Conservation (phyloP, 2,113 vertebrate species). For the Cyprinodon tularosa region DNA sequence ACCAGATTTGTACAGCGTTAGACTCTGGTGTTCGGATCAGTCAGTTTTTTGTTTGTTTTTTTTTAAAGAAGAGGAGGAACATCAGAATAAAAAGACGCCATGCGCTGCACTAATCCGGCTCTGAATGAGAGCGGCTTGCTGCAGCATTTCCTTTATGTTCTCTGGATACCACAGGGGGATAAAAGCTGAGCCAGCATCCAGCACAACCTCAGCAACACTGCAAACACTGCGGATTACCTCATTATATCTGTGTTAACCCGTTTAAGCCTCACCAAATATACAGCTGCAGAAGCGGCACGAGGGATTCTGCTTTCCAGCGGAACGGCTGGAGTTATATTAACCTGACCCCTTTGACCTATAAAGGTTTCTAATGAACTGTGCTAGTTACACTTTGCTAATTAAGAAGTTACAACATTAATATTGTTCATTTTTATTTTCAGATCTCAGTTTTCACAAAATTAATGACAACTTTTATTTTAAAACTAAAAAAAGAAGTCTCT, state of each 20-base stretch:
- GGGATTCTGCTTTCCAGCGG: neutral
- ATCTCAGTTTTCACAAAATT: too few relatives aligned
- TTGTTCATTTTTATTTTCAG: too few relatives aligned
- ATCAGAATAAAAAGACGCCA: slow-evolving; percentile 44
- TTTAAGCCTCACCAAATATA: slow-evolving; percentile 32
- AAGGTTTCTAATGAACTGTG: neutral
- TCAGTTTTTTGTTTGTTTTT: neutral
- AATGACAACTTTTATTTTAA: too few relatives aligned
- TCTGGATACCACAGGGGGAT: slow-evolving; percentile 67
- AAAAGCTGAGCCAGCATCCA: slow-evolving; percentile 77
- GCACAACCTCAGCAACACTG: slow-evolving; percentile 52
- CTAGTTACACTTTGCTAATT: neutral
- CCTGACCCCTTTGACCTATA: neutral
- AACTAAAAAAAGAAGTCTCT: too few relatives aligned
- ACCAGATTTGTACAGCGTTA: slow-evolving; percentile 7
- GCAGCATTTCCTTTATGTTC: slow-evolving; percentile 79
- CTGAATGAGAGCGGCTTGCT: slow-evolving; percentile 79
- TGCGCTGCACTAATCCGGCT: slow-evolving; percentile 77
- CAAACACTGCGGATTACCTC: slow-evolving; percentile 63
- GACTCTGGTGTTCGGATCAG: slow-evolving; percentile 17
- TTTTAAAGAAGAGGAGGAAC: slow-evolving; percentile 15
- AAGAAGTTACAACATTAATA: too few relatives aligned
- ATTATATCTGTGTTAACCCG: slow-evolving; percentile 63
- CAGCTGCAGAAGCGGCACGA: slow-evolving; percentile 18
- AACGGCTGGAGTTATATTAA: neutral